Evolutionary conservation across 2,113 vertebrate genomes (phyloP).

Genomic region (Pollachius pollachius): DNA sequence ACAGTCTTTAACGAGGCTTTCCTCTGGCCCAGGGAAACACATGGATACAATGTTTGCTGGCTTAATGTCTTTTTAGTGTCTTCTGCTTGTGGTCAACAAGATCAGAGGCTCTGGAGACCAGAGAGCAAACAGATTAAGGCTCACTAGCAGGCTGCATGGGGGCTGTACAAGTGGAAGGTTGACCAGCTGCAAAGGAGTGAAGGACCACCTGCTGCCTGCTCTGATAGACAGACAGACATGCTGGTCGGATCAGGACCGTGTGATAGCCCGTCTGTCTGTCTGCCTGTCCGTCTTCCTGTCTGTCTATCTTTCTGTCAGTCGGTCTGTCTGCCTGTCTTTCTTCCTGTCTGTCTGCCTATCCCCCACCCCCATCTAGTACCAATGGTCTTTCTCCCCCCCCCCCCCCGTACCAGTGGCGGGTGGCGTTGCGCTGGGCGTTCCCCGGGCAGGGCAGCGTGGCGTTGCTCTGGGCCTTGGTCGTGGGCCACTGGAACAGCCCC

Average conservation of each 20-base stretch:
- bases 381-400: not conserved
- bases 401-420: slow-evolving; percentile 78
- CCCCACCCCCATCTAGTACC: too few relatives aligned
- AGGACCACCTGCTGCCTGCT: too few relatives aligned
- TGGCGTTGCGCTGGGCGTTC: slow-evolving; percentile 59
- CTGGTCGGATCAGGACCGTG: too few relatives aligned
- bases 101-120: not conserved
- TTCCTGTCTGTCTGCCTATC: not conserved
- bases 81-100: not conserved
- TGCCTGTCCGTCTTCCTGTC: too few relatives aligned
- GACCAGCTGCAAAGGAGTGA: too few relatives aligned
- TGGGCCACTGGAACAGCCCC: slow-evolving; percentile 78
- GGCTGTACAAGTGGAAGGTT: too few relatives aligned
- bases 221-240: too few relatives aligned
- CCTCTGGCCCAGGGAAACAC: not conserved
- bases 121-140: not conserved
- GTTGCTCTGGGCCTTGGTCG: slow-evolving; percentile 58
- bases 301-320: too few relatives aligned
- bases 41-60: not conserved
- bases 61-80: not conserved
- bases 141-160: too few relatives aligned
- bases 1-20: not conserved
- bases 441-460: slow-evolving; percentile 63
- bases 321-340: not conserved
- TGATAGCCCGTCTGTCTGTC: too few relatives aligned